Conservation (phyloP, 2,113 vertebrate genomes). For the Cardinalis cardinalis region DNA sequence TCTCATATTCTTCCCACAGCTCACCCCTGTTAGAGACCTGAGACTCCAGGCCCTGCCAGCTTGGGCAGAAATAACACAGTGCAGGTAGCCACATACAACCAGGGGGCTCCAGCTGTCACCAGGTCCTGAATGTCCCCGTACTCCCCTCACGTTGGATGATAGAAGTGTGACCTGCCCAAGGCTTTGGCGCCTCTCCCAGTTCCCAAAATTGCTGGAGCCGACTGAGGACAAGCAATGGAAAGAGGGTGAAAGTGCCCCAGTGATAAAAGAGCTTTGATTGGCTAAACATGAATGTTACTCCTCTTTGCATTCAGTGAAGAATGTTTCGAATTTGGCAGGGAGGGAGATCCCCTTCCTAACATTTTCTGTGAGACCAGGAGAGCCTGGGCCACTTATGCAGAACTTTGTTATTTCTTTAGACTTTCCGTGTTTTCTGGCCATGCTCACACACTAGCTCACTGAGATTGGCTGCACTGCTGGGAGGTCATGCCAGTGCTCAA, state of each 20-base stretch:
- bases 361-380: neutral
- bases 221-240: neutral
- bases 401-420: neutral
- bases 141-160: fast-evolving
- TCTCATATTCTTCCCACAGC: neutral
- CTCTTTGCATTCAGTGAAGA: neutral
- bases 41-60: too few species aligned
- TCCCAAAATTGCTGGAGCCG: neutral
- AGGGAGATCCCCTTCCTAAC: neutral
- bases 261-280: fast-evolving
- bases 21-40: neutral
- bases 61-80: fast-evolving
- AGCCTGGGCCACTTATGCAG: neutral
- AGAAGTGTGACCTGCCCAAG: neutral
- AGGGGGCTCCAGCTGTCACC: fast-evolving
- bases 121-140: neutral
- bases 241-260: neutral
- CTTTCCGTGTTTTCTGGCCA: fast-evolving
- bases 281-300: neutral
- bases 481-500: fast-evolving
- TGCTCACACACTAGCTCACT: fast-evolving
- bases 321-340: neutral
- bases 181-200: neutral
- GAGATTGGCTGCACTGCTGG: neutral
- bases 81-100: fast-evolving